These are phyloP conservation scores for Heliocidaris erythrogramma DNA, from an alignment of 35 echinoderm and acorn worm genomes.

Conservation along the genomic window DNA sequence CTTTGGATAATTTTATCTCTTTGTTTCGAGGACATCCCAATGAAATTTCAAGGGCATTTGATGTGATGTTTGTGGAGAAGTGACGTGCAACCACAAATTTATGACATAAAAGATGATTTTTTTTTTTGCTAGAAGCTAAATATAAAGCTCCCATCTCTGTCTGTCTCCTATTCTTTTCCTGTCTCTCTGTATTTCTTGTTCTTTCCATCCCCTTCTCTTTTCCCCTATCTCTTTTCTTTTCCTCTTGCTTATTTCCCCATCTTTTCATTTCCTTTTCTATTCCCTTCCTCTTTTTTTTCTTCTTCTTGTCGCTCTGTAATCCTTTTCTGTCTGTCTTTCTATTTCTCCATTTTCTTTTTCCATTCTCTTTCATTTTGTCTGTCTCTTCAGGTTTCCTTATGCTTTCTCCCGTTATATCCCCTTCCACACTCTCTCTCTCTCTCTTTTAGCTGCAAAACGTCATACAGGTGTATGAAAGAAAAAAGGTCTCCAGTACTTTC, in stretches of 20 bases:
- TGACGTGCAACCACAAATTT: background rate
- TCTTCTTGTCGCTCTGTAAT: too few species aligned
- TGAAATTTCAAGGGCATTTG: conserved; percentile 24
- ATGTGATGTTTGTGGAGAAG: background rate
- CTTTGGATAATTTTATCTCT: conserved; percentile 24
- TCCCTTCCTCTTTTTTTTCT: background rate
- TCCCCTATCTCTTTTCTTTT: background rate
- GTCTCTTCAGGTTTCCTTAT: too few species aligned
- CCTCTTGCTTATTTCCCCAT: background rate
- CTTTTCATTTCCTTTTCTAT: background rate
- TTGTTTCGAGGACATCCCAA: background rate
- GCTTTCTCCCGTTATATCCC: too few species aligned
- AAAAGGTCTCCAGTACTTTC: too few species aligned
- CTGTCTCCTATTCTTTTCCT: background rate
- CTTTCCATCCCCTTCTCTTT: background rate
- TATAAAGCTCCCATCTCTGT: background rate
- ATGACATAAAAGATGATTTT: background rate
- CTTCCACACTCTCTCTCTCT: background rate
- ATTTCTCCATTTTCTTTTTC: too few species aligned
- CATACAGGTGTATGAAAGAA: too few species aligned
- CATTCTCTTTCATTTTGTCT: too few species aligned
- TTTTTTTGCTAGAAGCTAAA: background rate
- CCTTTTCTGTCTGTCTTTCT: too few species aligned
- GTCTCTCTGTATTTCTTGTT: background rate
- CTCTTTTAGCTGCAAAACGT: too few species aligned